Percentiles rank a stretch among this genome's conserved stretches.
Evolutionary conservation across 2,888 invertebrate species (phyloP).

Genomic region (Smittia aterrima): DNA sequence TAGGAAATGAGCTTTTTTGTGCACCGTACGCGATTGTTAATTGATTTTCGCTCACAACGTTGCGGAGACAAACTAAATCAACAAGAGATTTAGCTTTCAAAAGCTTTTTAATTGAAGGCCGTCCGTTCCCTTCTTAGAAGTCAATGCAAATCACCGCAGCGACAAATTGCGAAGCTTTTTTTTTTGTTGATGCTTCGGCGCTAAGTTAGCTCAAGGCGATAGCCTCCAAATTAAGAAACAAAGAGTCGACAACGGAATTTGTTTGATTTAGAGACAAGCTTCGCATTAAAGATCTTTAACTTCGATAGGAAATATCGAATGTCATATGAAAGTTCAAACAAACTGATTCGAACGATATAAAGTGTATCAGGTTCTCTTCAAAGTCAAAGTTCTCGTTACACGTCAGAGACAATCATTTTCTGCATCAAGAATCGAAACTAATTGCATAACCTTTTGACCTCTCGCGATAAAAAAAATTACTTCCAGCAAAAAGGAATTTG

Average conservation of each 20-base stretch:
- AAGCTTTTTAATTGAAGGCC: not conserved
- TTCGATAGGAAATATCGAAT: no score
- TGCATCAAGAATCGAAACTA: not conserved
- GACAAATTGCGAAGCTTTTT: not conserved
- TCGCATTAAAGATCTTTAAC: no score
- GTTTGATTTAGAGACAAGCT: no score
- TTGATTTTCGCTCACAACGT: not conserved
- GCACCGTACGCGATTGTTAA: not conserved
- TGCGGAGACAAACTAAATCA: not conserved
- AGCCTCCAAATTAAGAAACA: not conserved
- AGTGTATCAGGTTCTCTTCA: no score
- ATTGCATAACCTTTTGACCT: not conserved
- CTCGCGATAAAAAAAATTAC: not conserved
- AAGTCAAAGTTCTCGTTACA: no score
- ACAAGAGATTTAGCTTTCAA: not conserved
- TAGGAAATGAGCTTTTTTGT: not conserved
- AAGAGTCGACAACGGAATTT: not conserved
- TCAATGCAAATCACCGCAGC: not conserved
- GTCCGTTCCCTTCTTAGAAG: not conserved
- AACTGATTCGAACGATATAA: no score
- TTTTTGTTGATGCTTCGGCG: not conserved
- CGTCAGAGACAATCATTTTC: not conserved
- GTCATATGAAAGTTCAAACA: no score
- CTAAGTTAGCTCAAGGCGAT: not conserved
- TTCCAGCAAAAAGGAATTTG: not conserved